Evolutionary conservation across 53 echinoderm and acorn worm species (phyloP), one percentile per base, ranked within the genome.

Genomic region (Actinopyga echinites): DNA sequence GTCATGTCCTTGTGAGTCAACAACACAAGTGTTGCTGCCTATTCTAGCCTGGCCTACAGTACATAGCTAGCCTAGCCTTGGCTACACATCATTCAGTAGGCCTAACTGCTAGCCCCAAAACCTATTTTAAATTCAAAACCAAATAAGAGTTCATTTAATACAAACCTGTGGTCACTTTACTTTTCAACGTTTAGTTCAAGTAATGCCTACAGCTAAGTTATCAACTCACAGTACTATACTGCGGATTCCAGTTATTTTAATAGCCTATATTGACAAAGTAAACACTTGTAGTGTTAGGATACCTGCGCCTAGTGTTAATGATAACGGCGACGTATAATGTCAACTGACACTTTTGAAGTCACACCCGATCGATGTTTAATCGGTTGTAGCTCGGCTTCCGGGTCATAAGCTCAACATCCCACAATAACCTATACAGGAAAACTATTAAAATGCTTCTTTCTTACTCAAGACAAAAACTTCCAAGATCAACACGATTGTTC

Each of bases 331-430:
- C 33, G 34, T 34, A 68, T n/a, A 68, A 68, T 38, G 38, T 34
- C 68, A 68, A 68, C 68, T 37, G 68, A 68, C 68, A 68, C 68
- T 68, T 68, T 68, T 38, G 68, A 68, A 68, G 68, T 68, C 68
- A 68, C 68, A 68, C 68, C 68, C 68, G 68, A 68, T 68, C 68
- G 22, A 36, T 68, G 31, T 68, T 68, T 68, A 34, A 68, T 68
- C 68, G 68, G 34, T 68, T 68, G n/a, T 5, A 38, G 68, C 20
- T 68, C 68, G 34, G 38, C 68, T 68, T 68, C 68, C 68, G 68
- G 68, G 68, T 68, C 68, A 68, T 21, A 36, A 30, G 68, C 68
- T 68, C 68, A 38, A 38, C 15, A 68, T 36, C 19, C 17, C 38
- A 30, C 13, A 19, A 68, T 15, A 12, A 68, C 20, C 29, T 63